Percentiles rank a stretch among this genome's conserved stretches.
These are phyloP conservation scores for Margarornis squamiger DNA, from an alignment of 2,797 vertebrate genomes.

Conservation along the genomic window DNA sequence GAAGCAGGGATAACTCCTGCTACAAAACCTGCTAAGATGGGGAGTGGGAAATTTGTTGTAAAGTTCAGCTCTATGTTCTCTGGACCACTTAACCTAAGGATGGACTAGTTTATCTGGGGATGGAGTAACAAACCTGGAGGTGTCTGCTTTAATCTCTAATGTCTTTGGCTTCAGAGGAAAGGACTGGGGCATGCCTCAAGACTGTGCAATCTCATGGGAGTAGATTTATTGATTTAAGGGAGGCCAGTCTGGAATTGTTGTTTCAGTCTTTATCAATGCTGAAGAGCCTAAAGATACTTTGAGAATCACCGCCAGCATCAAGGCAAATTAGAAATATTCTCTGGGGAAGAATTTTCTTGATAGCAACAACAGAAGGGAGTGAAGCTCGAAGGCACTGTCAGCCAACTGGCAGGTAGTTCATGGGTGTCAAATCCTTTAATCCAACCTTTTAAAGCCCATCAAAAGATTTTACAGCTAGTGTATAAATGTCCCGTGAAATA, in stretches of 20 bases:
- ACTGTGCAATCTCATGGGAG: neutral
- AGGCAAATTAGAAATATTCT: neutral
- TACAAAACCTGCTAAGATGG: neutral
- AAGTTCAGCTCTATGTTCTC: neutral
- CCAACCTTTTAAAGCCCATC: slow-evolving; percentile 19
- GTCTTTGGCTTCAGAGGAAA: neutral
- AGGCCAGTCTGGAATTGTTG: neutral
- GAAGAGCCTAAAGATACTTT: neutral
- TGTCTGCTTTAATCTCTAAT: neutral
- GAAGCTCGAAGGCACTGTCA: neutral
- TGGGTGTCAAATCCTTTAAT: slow-evolving; percentile 31
- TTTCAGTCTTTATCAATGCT: neutral
- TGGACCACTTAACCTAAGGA: neutral
- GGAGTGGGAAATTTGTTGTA: neutral
- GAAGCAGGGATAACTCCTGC: neutral
- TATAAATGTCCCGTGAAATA: neutral
- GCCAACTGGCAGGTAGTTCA: slow-evolving; percentile 10
- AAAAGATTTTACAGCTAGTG: slow-evolving; percentile 9
- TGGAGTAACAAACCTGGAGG: neutral
- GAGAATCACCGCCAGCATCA: neutral
- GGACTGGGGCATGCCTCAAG: neutral
- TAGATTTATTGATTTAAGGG: neutral
- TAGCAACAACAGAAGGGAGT: neutral
- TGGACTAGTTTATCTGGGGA: neutral
- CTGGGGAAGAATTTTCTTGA: neutral